Percentiles rank a stretch among this genome's conserved stretches.
These are phyloP conservation scores for Camponotus floridanus DNA, from an alignment of 1,140 invertebrate species.

Conservation along the genomic window DNA sequence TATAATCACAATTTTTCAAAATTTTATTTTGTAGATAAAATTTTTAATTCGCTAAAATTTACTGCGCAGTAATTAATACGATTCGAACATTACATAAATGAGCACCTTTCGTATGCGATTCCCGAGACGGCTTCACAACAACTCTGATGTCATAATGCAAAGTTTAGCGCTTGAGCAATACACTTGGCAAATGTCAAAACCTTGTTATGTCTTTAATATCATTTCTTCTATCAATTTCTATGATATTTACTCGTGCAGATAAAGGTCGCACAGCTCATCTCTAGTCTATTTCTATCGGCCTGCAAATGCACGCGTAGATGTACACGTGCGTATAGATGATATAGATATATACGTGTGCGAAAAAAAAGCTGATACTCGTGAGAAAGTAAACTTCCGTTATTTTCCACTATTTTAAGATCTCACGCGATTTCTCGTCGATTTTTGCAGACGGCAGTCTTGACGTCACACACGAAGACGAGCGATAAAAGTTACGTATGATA, in stretches of 20 bases:
- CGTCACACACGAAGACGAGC: neutral
- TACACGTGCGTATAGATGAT: neutral
- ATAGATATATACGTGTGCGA: neutral
- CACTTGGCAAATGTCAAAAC: slow-evolving; percentile 55
- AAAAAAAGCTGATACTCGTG: neutral
- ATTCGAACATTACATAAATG: neutral
- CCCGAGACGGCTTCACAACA: slow-evolving; percentile 40
- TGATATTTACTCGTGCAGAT: neutral
- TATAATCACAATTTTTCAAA: neutral
- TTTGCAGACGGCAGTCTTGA: neutral
- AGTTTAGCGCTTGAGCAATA: slow-evolving; percentile 63
- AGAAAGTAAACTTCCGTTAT: slow-evolving; percentile 39
- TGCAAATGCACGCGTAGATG: too few species aligned
- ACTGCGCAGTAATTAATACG: slow-evolving; percentile 1
- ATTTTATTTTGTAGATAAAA: slow-evolving; percentile 9
- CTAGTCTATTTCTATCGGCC: neutral
- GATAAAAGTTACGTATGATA: slow-evolving; percentile 35
- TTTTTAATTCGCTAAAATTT: slow-evolving; percentile 24
- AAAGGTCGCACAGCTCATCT: neutral
- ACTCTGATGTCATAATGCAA: slow-evolving; percentile 53
- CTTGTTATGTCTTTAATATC: slow-evolving; percentile 41
- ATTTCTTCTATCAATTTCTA: slow-evolving; percentile 9
- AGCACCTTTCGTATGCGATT: slow-evolving; percentile 44
- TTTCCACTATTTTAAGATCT: slow-evolving; percentile 39
- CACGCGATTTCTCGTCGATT: slow-evolving; percentile 36